Conservation (phyloP, 1,140 invertebrate genomes). For the Scylla paramamosain region DNA sequence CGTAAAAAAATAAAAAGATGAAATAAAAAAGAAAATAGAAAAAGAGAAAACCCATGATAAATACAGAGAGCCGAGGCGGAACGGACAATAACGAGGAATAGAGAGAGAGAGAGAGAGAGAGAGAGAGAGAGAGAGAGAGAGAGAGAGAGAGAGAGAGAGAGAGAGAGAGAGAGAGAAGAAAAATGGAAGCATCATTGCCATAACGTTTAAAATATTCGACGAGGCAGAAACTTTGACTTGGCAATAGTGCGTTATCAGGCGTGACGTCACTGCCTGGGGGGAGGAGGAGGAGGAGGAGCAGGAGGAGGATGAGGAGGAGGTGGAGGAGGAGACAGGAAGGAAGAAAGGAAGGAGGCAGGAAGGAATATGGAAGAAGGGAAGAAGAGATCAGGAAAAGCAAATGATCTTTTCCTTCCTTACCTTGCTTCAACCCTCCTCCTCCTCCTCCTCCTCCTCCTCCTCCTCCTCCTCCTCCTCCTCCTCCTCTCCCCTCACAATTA, state of each 20-base stretch:
- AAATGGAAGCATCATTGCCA: neutral
- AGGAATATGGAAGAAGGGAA: neutral
- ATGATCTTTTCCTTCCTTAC: slow-evolving; percentile 3
- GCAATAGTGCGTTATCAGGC: neutral
- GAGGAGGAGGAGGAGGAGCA: too few species aligned
- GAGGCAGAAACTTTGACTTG: slow-evolving; percentile 18
- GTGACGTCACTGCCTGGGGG: neutral
- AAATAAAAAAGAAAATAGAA: neutral
- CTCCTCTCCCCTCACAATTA: neutral
- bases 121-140: too few species aligned
- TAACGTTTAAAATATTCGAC: neutral
- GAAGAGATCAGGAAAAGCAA: slow-evolving; percentile 21
- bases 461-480: neutral
- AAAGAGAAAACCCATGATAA: neutral
- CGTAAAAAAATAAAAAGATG: too few species aligned
- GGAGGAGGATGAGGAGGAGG: neutral
- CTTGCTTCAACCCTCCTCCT: slow-evolving; percentile 2
- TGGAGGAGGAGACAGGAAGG: neutral
- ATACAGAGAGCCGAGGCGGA: too few species aligned
- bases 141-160: too few species aligned
- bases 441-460: neutral
- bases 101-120: too few species aligned
- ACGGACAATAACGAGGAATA: too few species aligned
- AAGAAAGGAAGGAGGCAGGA: neutral
- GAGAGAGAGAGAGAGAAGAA: too few species aligned